Evolutionary conservation across 2,113 vertebrate species (phyloP).

Genomic region (Silurus glanis): DNA sequence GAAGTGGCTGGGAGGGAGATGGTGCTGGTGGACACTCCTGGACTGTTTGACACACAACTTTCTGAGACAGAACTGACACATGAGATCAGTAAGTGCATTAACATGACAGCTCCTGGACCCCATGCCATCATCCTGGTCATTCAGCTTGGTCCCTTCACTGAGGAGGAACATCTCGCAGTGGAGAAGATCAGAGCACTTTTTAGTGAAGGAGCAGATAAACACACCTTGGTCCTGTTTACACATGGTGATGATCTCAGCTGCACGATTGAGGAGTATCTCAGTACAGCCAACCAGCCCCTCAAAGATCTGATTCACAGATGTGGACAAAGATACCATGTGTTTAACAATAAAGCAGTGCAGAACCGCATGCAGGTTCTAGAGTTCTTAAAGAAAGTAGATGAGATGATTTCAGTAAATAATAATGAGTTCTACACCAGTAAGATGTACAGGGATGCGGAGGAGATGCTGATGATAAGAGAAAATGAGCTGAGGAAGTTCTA

Average conservation of each 20-base stretch:
- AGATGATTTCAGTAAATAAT: neutral
- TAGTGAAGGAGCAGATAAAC: constrained; percentile 35
- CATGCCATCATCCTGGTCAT: constrained; percentile 38
- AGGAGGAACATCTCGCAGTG: constrained; percentile 1
- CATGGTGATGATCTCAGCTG: constrained; percentile 1
- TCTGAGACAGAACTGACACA: neutral
- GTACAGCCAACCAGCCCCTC: neutral
- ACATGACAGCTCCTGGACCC: constrained; percentile 27
- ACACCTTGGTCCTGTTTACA: constrained; percentile 39
- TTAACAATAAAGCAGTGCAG: constrained; percentile 1
- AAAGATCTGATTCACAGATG: neutral
- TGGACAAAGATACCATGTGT: constrained; percentile 21
- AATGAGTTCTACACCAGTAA: neutral
- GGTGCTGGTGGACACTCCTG: constrained; percentile 17
- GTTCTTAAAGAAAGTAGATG: constrained; percentile 27
- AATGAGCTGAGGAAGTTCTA: neutral
- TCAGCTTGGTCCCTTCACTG: neutral
- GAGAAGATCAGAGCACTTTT: constrained; percentile 36
- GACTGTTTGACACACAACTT: neutral
- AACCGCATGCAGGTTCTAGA: constrained; percentile 20
- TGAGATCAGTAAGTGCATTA: constrained; percentile 2
- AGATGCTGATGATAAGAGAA: constrained; percentile 2
- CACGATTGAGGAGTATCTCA: neutral
- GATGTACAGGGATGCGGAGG: neutral
- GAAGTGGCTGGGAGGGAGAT: neutral